These are phyloP conservation scores for Pterocles burchelli DNA, from an alignment of 2,113 vertebrate species.

Conservation along the genomic window DNA sequence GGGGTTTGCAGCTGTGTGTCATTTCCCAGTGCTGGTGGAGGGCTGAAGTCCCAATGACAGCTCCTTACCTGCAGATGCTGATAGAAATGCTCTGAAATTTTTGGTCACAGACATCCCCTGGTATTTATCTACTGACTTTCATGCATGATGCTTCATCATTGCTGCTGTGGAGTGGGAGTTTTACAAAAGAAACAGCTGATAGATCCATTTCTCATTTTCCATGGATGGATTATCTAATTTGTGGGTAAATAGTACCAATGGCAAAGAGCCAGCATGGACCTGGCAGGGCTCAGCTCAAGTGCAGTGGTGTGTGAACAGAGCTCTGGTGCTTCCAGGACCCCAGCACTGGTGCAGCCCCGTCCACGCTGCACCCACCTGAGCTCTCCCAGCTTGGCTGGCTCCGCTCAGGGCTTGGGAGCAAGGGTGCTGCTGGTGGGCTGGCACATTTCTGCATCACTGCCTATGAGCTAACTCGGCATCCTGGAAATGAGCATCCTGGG, in stretches of 20 bases:
- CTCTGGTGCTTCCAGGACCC: background rate
- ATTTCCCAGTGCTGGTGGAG: background rate
- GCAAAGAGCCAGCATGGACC: background rate
- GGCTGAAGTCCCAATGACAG: background rate
- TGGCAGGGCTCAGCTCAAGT: background rate
- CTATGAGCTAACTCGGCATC: background rate
- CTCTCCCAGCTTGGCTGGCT: background rate
- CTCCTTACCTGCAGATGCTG: background rate
- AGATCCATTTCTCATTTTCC: constrained; percentile 3
- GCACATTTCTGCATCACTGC: background rate
- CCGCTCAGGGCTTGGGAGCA: rapidly evolving
- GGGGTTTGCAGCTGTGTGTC: background rate
- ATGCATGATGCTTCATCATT: background rate
- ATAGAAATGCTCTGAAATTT: background rate
- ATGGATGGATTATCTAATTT: background rate
- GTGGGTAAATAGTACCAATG: background rate
- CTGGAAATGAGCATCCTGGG: background rate
- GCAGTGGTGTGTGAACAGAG: background rate
- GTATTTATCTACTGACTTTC: background rate
- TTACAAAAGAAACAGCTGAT: background rate
- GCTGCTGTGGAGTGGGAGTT: background rate
- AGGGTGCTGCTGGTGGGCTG: background rate
- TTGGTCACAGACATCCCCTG: background rate
- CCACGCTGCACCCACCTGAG: background rate
- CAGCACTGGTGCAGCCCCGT: background rate